Conservation (phyloP, 2,888 invertebrate species). For the Xanthorhoe spadicearia region DNA sequence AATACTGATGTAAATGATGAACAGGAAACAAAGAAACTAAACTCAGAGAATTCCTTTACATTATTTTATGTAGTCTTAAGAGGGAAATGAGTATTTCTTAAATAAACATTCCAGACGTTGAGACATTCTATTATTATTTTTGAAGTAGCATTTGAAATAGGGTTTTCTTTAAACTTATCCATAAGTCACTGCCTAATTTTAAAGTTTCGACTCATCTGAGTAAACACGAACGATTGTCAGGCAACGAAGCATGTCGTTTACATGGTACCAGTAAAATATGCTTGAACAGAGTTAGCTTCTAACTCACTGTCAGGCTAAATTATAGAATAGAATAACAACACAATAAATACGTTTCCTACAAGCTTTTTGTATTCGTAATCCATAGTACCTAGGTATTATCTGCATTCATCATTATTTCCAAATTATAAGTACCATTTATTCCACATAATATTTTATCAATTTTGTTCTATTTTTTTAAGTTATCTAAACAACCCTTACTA, state of each 20-base stretch:
- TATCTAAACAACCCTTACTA: no score
- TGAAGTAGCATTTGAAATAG: conserved; percentile 9
- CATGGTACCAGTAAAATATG: not conserved
- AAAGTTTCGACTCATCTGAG: conserved; percentile 77
- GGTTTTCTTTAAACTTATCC: conserved; percentile 17
- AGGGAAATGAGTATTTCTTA: not conserved
- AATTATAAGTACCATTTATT: no score
- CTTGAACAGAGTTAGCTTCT: conserved; percentile 7
- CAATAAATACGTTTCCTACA: no score
- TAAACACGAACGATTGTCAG: conserved; percentile 67
- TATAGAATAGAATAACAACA: no score
- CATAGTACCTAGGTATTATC: no score
- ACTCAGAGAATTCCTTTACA: not conserved
- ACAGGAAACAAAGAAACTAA: not conserved
- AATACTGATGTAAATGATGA: not conserved
- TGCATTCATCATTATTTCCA: no score
- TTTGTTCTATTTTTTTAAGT: no score
- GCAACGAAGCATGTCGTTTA: conserved; percentile 37
- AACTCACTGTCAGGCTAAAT: not conserved
- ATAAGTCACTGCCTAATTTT: conserved; percentile 71
- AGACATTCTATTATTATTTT: conserved; percentile 12
- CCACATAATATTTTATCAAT: no score
- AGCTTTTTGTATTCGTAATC: no score
- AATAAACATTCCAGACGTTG: not conserved
- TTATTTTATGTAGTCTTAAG: not conserved